Base-by-base conservation (phyloP, 2,888 invertebrate genomes). In the Tinea semifulvella region DNA sequence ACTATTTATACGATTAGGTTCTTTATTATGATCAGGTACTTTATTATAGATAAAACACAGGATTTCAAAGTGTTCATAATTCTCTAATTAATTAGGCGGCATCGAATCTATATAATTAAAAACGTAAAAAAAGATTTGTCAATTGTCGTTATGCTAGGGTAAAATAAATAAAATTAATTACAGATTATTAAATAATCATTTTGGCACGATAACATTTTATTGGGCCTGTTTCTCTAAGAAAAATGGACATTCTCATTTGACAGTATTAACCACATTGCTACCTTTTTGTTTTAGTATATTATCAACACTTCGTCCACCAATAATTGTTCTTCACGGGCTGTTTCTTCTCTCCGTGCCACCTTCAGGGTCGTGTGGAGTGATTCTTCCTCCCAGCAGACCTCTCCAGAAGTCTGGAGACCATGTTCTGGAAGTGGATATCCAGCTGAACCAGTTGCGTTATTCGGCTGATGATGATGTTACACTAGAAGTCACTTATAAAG, bases 361-460 rank as follows among this genome's bases (percentile, higher is more conserved):
- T 0, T 59, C 71, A 1, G 70, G 73, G 0, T 66, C 73, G 3
- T 79, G 79, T 31, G 73, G 75, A 0, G 57, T 75, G 13, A 67
- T 75, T 43, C 57, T 75, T 0, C 71, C 72, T 0, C 71, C 74
- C 0, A 57, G 52, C 36, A 62, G 56, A 16, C 40, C 40, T 13
- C 56, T 62, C 35, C 55, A 54, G 48, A 52, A 49, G 11, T 48
- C 54, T 1, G 51, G 47, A 0, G 47, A 52, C 6, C 48, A 63
- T 13, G 53, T 61, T 1, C 52, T 47, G 5, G 40, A 26, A 18
- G 20, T 19, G n/a, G 45, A 44, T 13, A 11, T 47, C 1, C 27
- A 44, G 28, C 20, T 47, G 18, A 38, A 48, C 8, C 43, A 48
- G 10, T 36, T 50, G 36, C 13, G 46, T 44, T 13, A 40, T 38